Evolutionary conservation across 2,888 invertebrate genomes (phyloP).

Genomic region (Caenorhabditis panamensis): DNA sequence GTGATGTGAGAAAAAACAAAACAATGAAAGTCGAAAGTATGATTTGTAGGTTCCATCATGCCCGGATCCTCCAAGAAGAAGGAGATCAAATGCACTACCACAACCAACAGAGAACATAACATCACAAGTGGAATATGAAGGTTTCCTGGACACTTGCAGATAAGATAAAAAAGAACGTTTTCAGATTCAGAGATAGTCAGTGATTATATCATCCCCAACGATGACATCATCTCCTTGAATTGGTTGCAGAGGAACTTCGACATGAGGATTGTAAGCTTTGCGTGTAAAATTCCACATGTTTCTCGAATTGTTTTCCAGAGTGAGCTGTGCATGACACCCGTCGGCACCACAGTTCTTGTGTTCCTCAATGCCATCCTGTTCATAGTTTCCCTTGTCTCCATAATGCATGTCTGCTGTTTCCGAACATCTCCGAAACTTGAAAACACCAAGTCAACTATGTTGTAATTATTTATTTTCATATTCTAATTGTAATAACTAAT

Average conservation of each 20-base stretch:
- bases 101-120: conserved; percentile 20
- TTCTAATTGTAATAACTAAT: conserved; percentile 12
- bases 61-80: conserved; percentile 76
- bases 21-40: neutral
- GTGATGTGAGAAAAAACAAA: conserved; percentile 67
- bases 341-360: conserved; percentile 63
- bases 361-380: conserved; percentile 61
- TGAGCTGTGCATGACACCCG: conserved; percentile 68
- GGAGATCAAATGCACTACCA: conserved; percentile 57
- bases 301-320: conserved; percentile 52
- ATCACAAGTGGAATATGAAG: conserved; percentile 39
- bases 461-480: conserved; percentile 15
- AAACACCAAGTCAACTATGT: conserved; percentile 48
- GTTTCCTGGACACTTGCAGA: neutral
- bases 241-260: conserved; percentile 65
- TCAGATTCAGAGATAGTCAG: conserved; percentile 49
- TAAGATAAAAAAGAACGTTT: conserved; percentile 11
- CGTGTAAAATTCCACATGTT: too few species aligned
- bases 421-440: conserved; percentile 42
- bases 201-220: conserved; percentile 65
- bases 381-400: conserved; percentile 45
- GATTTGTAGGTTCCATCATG: conserved; percentile 67
- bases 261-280: conserved; percentile 57
- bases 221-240: conserved; percentile 57
- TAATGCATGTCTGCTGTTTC: conserved; percentile 56